phyloP scores from a whole-genome alignment of 1,140 invertebrate genomes.

The Drosophila simulans region DNA sequence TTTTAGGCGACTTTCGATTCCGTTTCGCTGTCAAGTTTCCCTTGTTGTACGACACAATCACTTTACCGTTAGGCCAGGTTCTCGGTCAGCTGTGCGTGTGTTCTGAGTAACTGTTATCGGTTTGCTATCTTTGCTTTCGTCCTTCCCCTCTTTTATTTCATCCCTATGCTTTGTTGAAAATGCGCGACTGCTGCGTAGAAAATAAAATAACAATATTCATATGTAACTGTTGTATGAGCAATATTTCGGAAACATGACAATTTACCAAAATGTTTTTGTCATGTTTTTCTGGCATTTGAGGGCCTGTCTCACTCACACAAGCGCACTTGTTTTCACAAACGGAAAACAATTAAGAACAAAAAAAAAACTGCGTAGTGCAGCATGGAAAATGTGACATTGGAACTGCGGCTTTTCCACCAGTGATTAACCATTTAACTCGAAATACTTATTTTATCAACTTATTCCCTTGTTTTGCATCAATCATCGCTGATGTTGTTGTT shows the following conservation, averaged over 20 bases:
- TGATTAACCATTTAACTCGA: constrained; percentile 30
- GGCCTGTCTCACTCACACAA: constrained; percentile 37
- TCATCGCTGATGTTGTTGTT: constrained; percentile 1
- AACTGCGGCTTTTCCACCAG: constrained; percentile 54
- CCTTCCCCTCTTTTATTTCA: not conserved
- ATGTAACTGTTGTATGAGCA: constrained; percentile 10
- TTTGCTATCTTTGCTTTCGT: not conserved
- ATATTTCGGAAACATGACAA: constrained; percentile 48
- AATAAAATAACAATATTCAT: constrained; percentile 31
- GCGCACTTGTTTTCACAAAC: constrained; percentile 19
- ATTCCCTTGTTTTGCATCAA: constrained; percentile 4
- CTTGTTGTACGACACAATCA: constrained; percentile 8
- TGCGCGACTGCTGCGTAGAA: constrained; percentile 36
- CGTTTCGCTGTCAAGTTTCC: constrained; percentile 8
- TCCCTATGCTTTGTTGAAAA: constrained; percentile 2
- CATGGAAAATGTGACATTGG: constrained; percentile 33
- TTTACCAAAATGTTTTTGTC: constrained; percentile 62
- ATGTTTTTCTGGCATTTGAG: constrained; percentile 38
- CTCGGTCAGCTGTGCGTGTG: constrained; percentile 44
- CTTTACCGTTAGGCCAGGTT: constrained; percentile 36
- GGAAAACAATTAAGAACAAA: constrained; percentile 41
- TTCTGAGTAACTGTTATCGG: constrained; percentile 4
- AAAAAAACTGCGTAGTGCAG: constrained; percentile 41
- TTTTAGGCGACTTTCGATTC: constrained; percentile 11
- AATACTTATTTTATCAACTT: not conserved